Base-by-base conservation (phyloP, 2,113 vertebrate genomes). In the Lanius collurio region DNA sequence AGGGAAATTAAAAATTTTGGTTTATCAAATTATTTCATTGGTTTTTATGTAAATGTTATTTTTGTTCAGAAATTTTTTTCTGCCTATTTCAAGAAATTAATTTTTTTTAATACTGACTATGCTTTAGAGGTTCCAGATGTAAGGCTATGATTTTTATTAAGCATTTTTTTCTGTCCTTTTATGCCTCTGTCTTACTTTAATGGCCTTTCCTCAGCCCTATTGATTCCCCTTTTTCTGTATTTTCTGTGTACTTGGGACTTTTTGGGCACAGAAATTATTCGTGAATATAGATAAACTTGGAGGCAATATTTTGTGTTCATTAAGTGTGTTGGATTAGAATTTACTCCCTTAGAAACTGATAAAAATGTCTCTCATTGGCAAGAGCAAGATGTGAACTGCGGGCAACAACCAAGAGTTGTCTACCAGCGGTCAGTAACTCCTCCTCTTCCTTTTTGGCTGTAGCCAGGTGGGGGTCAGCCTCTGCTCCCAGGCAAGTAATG, bases 231-330 rank as follows among this genome's bases (percentile, higher is more conserved):
- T 4, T 55, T 83, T 64, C 64, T 15, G 27, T 53, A 5, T 74
- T 44, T 65, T 89, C 31, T 62, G 50, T 46, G 28, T 44, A 44
- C 4, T n/a, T 53, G 10, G 2, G 1, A 1, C 1, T 1, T 30
- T 57, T 17, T 4, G 17, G 10, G 4, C 28, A 55, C 20, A 70
- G 71, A 83, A 84, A 67, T 49, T 23, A 63, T 24, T 20, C 15
- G 57, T 4, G 4, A 81, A 74, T 19, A 65, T 13, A 57, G 26
- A 28, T 18, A 65, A 73, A 49, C n/a, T 69, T 31, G 30, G 14
- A 20, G 20, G 0, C 18, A 35, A 44, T 20, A 68, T 41, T 69
- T 73, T 55, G 11, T 56, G 11, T 10, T 64, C 10, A 30, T 79
- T 49, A 49, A 37, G 8, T 3, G 35, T 39, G 8, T 10, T 52